Conservation (phyloP, 1,140 invertebrate species). For the Oreohelix idahoensis region DNA sequence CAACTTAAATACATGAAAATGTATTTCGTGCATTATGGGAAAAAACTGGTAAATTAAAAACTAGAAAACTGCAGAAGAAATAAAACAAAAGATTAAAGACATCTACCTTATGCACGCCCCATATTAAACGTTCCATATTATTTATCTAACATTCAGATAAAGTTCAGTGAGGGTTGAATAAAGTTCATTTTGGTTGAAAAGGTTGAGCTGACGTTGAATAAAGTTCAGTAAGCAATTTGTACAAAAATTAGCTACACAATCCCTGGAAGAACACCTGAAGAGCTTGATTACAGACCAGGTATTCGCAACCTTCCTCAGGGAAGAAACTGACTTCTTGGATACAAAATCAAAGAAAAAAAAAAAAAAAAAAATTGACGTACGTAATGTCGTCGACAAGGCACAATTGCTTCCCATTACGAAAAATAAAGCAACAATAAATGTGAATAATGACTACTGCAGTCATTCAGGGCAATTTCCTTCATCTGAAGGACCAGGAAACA, state of each 20-base stretch:
- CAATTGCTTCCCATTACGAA: neutral
- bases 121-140: neutral
- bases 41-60: too few species aligned
- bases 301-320: neutral
- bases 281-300: constrained; percentile 1
- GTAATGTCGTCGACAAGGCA: neutral
- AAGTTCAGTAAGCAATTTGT: neutral
- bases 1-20: too few species aligned
- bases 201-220: neutral
- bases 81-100: neutral
- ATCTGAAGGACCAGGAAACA: neutral
- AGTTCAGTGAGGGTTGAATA: neutral
- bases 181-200: neutral
- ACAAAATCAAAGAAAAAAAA: too few species aligned
- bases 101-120: neutral
- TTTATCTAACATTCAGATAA: neutral
- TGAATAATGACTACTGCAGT: neutral
- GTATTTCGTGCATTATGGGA: too few species aligned
- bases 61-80: neutral
- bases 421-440: neutral
- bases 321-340: neutral
- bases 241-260: neutral
- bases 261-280: neutral
- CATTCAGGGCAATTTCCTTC: neutral
- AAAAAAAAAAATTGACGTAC: neutral